phyloP scores from a whole-genome alignment of 2,113 vertebrate species.

The Triplophysa dalaica region DNA sequence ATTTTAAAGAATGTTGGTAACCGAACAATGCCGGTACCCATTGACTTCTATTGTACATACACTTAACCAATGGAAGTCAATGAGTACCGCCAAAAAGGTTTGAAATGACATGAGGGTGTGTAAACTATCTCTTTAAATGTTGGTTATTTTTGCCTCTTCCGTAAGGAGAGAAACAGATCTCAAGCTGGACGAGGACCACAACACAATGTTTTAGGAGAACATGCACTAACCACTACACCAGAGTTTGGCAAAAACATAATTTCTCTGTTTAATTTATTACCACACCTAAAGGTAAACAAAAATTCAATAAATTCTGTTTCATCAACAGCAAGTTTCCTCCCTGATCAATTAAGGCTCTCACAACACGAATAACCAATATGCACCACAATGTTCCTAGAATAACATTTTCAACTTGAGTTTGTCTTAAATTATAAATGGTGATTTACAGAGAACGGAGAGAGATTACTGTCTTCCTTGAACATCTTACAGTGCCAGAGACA shows the following conservation, averaged over 20 bases:
- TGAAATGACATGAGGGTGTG: too few species aligned
- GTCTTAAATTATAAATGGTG: neutral
- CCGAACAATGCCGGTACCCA: too few species aligned
- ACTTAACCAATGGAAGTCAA: too few species aligned
- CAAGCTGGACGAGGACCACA: neutral
- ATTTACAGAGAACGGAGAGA: neutral
- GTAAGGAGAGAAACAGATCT: neutral
- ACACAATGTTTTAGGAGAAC: too few species aligned
- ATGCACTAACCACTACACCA: too few species aligned
- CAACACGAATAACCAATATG: neutral
- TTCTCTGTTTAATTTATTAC: too few species aligned
- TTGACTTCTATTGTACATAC: too few species aligned
- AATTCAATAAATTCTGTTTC: too few species aligned
- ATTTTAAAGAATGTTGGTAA: too few species aligned
- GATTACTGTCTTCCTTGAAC: neutral
- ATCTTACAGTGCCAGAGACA: constrained; percentile 10
- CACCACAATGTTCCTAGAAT: neutral
- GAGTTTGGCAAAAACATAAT: too few species aligned
- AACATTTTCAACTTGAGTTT: neutral
- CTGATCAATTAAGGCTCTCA: neutral
- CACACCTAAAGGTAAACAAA: too few species aligned
- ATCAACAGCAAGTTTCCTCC: neutral
- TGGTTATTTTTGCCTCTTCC: neutral
- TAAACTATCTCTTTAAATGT: neutral
- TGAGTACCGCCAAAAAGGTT: too few species aligned